These are phyloP conservation scores for Lepidurus couesii DNA, from an alignment of 1,140 invertebrate genomes.

Conservation along the genomic window DNA sequence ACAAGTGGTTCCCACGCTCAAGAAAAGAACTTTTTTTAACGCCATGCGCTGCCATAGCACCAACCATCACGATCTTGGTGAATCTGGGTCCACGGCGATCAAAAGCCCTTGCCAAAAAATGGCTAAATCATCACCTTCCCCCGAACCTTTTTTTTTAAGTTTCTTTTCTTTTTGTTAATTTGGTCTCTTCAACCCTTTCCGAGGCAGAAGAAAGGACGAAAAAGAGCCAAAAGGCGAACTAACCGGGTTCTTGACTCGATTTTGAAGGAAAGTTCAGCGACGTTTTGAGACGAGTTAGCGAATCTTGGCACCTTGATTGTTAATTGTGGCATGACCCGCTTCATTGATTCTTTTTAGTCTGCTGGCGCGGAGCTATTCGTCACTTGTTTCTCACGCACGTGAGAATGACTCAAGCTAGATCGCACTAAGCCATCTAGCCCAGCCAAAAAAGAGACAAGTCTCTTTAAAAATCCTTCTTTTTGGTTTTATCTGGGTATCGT, in stretches of 20 bases:
- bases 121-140: not conserved
- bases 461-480: not conserved
- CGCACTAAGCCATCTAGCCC: not conserved
- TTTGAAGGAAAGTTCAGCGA: not conserved
- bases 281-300: not conserved
- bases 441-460: not conserved
- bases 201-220: no score
- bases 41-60: not conserved
- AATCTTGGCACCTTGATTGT: not conserved
- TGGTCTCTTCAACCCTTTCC: not conserved
- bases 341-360: constrained; percentile 9
- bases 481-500: not conserved
- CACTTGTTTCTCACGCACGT: constrained; percentile 13
- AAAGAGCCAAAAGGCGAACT: no score
- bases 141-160: not conserved
- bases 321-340: not conserved
- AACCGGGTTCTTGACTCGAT: not conserved
- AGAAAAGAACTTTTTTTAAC: constrained; percentile 6
- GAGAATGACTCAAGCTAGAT: constrained; percentile 6
- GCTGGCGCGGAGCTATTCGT: not conserved
- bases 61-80: constrained; percentile 6
- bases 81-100: constrained; percentile 2
- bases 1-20: constrained; percentile 20
- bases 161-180: not conserved
- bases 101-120: not conserved